Conservation (phyloP, 2,888 invertebrate genomes). For the Caenorhabditis sp. region DNA sequence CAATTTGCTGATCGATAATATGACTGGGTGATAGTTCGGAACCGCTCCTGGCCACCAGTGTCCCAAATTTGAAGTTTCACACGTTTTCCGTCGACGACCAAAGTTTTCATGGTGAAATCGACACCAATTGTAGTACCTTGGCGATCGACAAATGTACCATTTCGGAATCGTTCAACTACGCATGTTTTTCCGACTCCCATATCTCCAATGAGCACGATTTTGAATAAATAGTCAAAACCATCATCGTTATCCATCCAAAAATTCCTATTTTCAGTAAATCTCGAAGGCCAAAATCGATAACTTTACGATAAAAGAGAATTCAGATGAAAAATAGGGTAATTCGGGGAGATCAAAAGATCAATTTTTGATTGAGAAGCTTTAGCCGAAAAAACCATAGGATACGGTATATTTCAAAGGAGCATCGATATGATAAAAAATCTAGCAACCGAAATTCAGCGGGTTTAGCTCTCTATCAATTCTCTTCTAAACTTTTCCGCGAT, state of each 20-base stretch:
- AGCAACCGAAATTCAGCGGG: no score
- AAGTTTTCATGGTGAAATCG: conserved; percentile 97
- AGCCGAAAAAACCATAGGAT: no score
- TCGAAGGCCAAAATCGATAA: not conserved
- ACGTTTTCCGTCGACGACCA: conserved; percentile 89
- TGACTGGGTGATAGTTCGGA: conserved; percentile 90
- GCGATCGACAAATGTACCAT: conserved; percentile 91
- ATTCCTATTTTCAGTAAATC: not conserved
- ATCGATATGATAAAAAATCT: no score
- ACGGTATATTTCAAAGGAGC: no score
- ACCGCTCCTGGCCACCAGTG: conserved; percentile 88
- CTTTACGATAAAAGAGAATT: not conserved
- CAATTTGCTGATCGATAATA: conserved; percentile 86
- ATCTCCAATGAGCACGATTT: conserved; percentile 70
- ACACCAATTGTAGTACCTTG: conserved; percentile 97
- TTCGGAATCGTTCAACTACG: conserved; percentile 92
- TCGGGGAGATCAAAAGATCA: no score
- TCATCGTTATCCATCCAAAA: conserved; percentile 72
- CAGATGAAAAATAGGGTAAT: no score
- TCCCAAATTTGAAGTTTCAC: conserved; percentile 95
- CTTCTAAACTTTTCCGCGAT: no score
- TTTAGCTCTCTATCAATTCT: no score
- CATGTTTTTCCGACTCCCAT: conserved; percentile 75
- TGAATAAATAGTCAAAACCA: conserved; percentile 78
- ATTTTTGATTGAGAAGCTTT: no score